Percentiles rank a stretch among this genome's conserved stretches.
These are phyloP conservation scores for Echeneis naucrates DNA, from an alignment of 2,797 vertebrate genomes.

Conservation along the genomic window DNA sequence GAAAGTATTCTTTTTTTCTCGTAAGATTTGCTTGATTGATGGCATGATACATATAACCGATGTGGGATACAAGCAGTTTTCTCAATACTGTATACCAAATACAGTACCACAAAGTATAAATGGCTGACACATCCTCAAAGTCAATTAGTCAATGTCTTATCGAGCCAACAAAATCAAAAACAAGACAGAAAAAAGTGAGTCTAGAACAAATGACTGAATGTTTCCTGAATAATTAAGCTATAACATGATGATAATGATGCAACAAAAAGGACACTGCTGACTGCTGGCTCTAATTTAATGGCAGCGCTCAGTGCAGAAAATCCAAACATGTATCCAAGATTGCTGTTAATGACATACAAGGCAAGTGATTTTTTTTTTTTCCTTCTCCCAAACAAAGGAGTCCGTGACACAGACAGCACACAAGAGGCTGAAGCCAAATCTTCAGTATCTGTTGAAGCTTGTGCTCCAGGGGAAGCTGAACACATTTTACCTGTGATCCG, in stretches of 20 bases:
- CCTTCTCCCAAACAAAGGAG: neutral
- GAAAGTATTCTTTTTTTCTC: neutral
- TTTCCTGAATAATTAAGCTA: neutral
- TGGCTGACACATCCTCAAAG: neutral
- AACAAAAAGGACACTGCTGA: slow-evolving; percentile 10
- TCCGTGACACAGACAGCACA: slow-evolving; percentile 21
- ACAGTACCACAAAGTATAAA: neutral
- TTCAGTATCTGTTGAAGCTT: neutral
- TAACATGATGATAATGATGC: neutral
- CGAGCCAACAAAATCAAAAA: too few relatives aligned
- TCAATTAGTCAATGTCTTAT: neutral
- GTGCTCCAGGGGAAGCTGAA: neutral
- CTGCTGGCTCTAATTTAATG: slow-evolving; percentile 23
- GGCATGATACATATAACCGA: neutral
- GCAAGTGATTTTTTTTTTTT: neutral
- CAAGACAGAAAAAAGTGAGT: neutral
- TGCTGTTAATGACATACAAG: neutral
- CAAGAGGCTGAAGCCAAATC: neutral
- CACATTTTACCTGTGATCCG: slow-evolving; percentile 1
- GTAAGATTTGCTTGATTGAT: neutral
- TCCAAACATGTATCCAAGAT: neutral
- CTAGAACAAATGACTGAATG: neutral
- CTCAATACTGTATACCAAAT: neutral
- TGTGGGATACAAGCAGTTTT: neutral
- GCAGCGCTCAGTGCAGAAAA: slow-evolving; percentile 17